These are phyloP conservation scores for Spodoptera exigua DNA, from an alignment of 2,888 invertebrate genomes.

Conservation along the genomic window DNA sequence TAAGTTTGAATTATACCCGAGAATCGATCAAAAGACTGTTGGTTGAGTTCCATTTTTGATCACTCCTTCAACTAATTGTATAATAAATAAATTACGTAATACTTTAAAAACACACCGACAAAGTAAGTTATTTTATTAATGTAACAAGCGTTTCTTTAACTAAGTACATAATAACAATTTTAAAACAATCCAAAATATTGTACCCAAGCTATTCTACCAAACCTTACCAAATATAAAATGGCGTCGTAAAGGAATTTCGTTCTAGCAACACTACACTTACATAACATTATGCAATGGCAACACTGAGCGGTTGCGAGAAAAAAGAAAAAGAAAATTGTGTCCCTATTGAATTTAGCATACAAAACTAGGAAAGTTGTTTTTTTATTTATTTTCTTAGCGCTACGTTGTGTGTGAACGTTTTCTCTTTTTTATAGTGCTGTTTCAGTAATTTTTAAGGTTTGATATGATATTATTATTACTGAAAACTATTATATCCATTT, in stretches of 20 bases:
- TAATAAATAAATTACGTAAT: no score
- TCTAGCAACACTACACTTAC: slow-evolving; percentile 33
- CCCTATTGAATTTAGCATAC: slow-evolving; percentile 60
- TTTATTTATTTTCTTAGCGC: slow-evolving; percentile 42
- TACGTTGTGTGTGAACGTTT: slow-evolving; percentile 26
- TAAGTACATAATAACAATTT: background rate
- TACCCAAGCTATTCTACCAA: background rate
- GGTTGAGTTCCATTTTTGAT: no score
- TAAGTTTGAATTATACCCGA: no score
- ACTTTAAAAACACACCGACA: no score
- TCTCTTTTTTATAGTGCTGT: slow-evolving; percentile 15
- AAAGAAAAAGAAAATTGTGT: slow-evolving; percentile 56
- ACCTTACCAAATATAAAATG: slow-evolving; percentile 1
- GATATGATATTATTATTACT: no score
- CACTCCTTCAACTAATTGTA: no score
- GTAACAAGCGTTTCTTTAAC: no score
- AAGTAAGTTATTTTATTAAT: no score
- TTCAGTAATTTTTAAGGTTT: background rate
- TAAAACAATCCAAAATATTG: slow-evolving; percentile 10
- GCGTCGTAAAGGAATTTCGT: slow-evolving; percentile 11
- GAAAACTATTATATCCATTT: no score
- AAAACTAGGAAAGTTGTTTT: slow-evolving; percentile 57
- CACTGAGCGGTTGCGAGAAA: slow-evolving; percentile 43
- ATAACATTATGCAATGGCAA: slow-evolving; percentile 35
- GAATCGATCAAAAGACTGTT: no score